Percentiles rank a stretch among this genome's conserved stretches.
phyloP scores from a whole-genome alignment of 2,113 vertebrate genomes.

The Salvelinus sp. region DNA sequence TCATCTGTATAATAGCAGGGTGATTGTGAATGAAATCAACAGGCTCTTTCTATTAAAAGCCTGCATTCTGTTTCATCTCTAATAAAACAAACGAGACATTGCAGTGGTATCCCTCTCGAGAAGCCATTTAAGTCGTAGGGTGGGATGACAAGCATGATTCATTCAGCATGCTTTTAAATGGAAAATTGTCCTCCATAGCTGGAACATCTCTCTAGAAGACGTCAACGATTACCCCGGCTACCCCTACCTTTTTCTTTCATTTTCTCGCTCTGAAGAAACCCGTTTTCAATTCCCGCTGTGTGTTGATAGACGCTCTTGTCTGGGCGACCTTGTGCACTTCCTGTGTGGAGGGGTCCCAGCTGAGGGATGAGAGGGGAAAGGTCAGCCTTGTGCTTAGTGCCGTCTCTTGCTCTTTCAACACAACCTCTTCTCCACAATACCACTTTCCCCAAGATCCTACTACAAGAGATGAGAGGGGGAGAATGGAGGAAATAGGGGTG shows the following conservation, averaged over 20 bases:
- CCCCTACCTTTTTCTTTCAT: not conserved
- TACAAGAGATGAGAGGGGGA: constrained; percentile 10
- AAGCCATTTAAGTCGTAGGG: constrained; percentile 27
- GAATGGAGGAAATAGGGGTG: constrained; percentile 28
- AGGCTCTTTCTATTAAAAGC: constrained; percentile 46
- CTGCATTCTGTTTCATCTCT: constrained; percentile 51
- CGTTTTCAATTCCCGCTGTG: constrained; percentile 56
- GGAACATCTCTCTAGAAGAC: constrained; percentile 11
- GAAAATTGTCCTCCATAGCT: constrained; percentile 37
- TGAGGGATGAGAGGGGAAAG: constrained; percentile 38
- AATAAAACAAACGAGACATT: constrained; percentile 29
- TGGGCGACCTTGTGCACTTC: constrained; percentile 65
- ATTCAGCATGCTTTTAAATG: constrained; percentile 39
- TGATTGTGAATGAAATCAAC: constrained; percentile 59
- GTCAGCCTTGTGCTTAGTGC: constrained; percentile 57
- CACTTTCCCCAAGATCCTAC: constrained; percentile 49
- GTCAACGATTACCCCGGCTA: constrained; percentile 6
- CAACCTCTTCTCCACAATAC: constrained; percentile 63
- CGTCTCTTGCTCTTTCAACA: constrained; percentile 69
- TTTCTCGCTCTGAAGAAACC: constrained; percentile 30
- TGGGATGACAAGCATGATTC: constrained; percentile 47
- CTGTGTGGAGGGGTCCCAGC: constrained; percentile 54
- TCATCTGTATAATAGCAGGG: constrained; percentile 55
- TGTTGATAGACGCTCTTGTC: constrained; percentile 70
- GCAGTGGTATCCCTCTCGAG: constrained; percentile 22